Conservation (phyloP, 2,113 vertebrate genomes). For the Vulpes vulpes region DNA sequence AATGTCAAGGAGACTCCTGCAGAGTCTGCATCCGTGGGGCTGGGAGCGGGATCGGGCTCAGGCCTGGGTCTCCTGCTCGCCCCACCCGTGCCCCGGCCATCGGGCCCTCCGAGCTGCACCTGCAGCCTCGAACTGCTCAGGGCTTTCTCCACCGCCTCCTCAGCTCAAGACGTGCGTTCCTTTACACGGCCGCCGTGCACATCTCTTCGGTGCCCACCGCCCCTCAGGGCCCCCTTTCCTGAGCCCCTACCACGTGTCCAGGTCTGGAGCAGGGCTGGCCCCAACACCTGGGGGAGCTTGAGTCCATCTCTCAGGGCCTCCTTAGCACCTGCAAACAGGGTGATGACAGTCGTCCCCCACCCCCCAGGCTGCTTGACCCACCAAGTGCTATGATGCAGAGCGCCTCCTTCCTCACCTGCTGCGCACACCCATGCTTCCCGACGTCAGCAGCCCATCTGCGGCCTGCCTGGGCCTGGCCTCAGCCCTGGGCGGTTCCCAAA, state of each 20-base stretch:
- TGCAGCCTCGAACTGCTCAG: rapidly evolving
- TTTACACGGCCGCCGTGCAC: rapidly evolving
- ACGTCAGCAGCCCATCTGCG: rapidly evolving
- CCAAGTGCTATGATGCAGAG: rapidly evolving
- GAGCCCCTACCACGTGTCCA: rapidly evolving
- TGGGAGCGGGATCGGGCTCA: rapidly evolving
- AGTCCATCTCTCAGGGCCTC: rapidly evolving
- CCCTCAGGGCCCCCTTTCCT: too few species aligned
- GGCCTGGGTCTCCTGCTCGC: rapidly evolving
- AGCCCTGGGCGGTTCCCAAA: too few species aligned
- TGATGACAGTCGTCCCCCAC: rapidly evolving
- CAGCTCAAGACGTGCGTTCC: rapidly evolving
- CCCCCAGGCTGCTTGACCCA: background rate
- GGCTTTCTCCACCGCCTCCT: background rate
- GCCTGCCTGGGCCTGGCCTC: background rate
- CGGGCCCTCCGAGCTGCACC: rapidly evolving
- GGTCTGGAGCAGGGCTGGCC: background rate
- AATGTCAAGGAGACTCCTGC: background rate
- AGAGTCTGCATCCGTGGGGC: rapidly evolving
- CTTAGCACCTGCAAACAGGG: background rate
- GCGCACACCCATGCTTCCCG: rapidly evolving
- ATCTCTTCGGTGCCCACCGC: rapidly evolving
- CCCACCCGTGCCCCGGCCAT: rapidly evolving
- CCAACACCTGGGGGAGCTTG: rapidly evolving
- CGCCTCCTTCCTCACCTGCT: rapidly evolving